phyloP scores from a whole-genome alignment of 2,797 vertebrate species.

The Hoplostethus mediterraneus region DNA sequence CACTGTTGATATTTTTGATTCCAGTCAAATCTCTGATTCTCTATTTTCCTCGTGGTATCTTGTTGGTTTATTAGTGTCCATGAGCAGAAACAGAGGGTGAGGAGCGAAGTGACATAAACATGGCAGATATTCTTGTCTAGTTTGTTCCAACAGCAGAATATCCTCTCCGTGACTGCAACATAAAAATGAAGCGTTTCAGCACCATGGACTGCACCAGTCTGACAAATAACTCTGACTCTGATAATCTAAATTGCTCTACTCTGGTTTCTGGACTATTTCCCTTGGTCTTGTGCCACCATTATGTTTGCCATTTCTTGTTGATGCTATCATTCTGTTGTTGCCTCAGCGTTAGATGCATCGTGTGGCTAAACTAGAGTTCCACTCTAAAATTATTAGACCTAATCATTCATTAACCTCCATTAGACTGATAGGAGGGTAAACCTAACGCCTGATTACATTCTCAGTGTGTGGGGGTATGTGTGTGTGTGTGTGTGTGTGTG shows the following conservation, averaged over 20 bases:
- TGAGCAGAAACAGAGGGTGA: not conserved
- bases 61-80: not conserved
- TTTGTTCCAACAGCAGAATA: conserved; percentile 1
- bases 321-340: conserved; percentile 25
- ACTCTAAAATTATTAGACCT: conserved; percentile 82
- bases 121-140: not conserved
- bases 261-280: not conserved
- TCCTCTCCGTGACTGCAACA: not conserved
- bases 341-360: conserved; percentile 67
- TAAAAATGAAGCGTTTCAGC: conserved; percentile 3
- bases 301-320: conserved; percentile 41
- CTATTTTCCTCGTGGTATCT: not conserved
- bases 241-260: not conserved
- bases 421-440: conserved; percentile 83
- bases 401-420: conserved; percentile 85
- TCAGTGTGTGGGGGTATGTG: conserved; percentile 36
- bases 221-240: not conserved
- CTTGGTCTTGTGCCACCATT: not conserved
- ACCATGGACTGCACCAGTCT: not conserved
- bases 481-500: conserved; percentile 5
- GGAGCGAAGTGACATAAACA: not conserved
- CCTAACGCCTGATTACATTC: conserved; percentile 80
- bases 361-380: conserved; percentile 71
- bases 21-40: not conserved
- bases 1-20: too few species aligned